phyloP scores from a whole-genome alignment of 30 jellyfish, hydroid and myxozoan species.

The Sanderia malayensis region DNA sequence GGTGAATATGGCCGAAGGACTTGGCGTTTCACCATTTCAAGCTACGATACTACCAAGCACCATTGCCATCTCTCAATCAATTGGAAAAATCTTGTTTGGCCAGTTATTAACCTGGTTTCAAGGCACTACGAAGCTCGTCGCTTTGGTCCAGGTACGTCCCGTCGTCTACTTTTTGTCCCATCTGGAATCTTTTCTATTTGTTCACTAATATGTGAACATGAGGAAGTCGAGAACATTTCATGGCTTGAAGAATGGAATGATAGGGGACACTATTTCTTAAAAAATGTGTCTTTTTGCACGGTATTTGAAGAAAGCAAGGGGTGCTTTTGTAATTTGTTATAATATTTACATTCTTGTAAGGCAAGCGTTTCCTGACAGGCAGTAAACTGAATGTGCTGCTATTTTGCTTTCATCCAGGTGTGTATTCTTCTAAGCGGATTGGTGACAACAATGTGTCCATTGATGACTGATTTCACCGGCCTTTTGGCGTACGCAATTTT shows the following conservation, averaged over 20 bases:
- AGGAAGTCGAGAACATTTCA: too few relatives aligned
- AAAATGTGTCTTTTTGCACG: too few relatives aligned
- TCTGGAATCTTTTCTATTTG: too few relatives aligned
- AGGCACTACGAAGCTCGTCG: conserved; percentile 1
- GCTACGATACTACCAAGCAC: conserved; percentile 67
- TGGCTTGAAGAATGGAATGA: too few relatives aligned
- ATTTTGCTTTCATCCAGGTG: conserved; percentile 26
- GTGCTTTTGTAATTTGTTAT: too few relatives aligned
- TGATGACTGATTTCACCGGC: conserved; percentile 38
- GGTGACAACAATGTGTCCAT: conserved; percentile 57
- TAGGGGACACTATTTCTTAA: too few relatives aligned
- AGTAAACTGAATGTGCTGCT: too few relatives aligned
- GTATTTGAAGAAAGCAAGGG: too few relatives aligned
- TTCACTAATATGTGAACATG: too few relatives aligned
- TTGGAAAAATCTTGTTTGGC: conserved; percentile 56
- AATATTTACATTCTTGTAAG: too few relatives aligned
- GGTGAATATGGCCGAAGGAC: conserved; percentile 71
- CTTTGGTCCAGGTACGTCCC: not conserved
- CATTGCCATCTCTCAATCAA: conserved; percentile 54
- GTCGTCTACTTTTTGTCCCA: too few relatives aligned
- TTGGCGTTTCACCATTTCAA: conserved; percentile 45
- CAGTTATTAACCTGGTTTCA: conserved; percentile 40
- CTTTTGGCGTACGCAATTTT: conserved; percentile 36
- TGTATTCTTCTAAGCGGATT: conserved; percentile 38
- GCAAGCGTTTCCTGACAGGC: too few relatives aligned